Evolutionary conservation across 2,797 vertebrate species (phyloP).

Genomic region (Gymnothorax javanicus): DNA sequence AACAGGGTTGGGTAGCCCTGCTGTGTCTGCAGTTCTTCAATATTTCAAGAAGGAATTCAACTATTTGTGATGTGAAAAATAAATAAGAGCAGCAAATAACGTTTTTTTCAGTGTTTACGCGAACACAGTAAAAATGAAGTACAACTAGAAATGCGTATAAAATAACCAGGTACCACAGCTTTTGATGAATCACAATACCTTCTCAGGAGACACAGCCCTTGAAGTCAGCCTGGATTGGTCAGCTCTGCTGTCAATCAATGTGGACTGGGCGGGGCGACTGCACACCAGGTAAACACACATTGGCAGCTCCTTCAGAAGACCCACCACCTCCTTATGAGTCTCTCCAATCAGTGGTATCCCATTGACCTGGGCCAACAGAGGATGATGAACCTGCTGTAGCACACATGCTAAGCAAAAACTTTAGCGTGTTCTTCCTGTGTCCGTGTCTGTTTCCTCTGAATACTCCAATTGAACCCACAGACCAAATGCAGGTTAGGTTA

Average conservation of each 20-base stretch:
- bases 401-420: neutral
- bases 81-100: neutral
- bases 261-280: conserved; percentile 70
- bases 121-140: neutral
- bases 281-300: conserved; percentile 82
- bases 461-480: no score
- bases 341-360: conserved; percentile 87
- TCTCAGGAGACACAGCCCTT: conserved; percentile 70
- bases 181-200: conserved; percentile 51
- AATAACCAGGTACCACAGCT: neutral
- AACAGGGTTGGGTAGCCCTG: no score
- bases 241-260: conserved; percentile 59
- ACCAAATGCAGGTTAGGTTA: no score
- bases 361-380: conserved; percentile 77
- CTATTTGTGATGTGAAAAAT: neutral
- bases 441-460: no score
- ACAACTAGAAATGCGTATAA: neutral
- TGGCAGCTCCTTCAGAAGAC: conserved; percentile 86
- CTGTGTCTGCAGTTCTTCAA: neutral
- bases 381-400: conserved; percentile 19
- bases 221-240: conserved; percentile 71
- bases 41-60: neutral
- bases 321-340: conserved; percentile 88
- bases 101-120: neutral
- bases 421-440: no score